Base-by-base conservation (phyloP, 2,113 vertebrate genomes). In the cattle (Bos taurus) region DNA sequence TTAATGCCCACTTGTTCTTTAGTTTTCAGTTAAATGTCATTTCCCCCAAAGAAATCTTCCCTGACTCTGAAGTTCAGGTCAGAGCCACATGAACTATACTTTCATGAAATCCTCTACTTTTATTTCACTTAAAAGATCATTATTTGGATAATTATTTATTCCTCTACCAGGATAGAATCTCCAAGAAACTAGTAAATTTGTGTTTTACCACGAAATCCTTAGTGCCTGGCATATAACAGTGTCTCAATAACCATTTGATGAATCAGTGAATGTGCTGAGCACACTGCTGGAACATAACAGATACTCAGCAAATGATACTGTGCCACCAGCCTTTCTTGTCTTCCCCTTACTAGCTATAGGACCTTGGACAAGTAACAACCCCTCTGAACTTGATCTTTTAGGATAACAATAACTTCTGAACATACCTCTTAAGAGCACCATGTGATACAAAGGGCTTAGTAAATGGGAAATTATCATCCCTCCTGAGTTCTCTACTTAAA, bases 111-210 rank as follows among this genome's bases (percentile, higher is more conserved):
- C 7, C 13, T 91, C 2, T 90, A 40, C 30, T 91, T 95, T 94
- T 87, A 33, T 91, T 97, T 95, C 57, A 85, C 33, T 91, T 60
- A 81, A 78, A 86, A 78, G 43, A 62, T 90, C 88, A 87, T 81
- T 90, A 90, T 71, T n/a, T 95, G 48, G 23, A 77, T 56, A 78
- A 93, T 89, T 91, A 97, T 59, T 88, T 89, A 57, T 91, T 96
- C 57, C 5, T 36, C 46, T 15, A 74, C 21, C 57, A 17, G 43
- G 59, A 96, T 74, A 13, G 80, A 92, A 90, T 81, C 57, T 60
- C 52, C 19, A 88, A 84, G 36, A 90, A 94, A 87, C 52, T 36
- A 90, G 36, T 6, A 85, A 88, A 40, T 89, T 86, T 91, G 48
- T 89, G 11, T 78, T 30, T 96, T 78, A 52, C 46, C 48, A 43